phyloP scores from a whole-genome alignment of 2,113 vertebrate species.

The Psittacula cyanocephala region DNA sequence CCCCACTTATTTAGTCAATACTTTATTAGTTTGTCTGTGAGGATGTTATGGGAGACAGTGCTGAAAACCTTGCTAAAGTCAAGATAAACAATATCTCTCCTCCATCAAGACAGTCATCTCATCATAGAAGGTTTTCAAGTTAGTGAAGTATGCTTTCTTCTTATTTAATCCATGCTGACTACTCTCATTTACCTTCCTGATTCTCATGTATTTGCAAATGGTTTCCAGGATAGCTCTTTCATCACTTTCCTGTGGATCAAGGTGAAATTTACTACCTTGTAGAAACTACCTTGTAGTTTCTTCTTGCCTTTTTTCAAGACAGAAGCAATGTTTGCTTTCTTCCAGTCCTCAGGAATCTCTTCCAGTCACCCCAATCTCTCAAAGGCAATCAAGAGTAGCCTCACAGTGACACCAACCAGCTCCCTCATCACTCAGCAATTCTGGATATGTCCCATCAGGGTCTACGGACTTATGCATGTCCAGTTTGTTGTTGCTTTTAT shows the following conservation, averaged over 20 bases:
- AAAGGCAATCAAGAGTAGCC: neutral
- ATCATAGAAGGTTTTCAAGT: neutral
- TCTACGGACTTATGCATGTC: neutral
- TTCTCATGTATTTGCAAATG: neutral
- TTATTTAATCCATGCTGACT: neutral
- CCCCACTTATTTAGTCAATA: neutral
- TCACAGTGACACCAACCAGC: neutral
- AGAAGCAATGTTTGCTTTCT: neutral
- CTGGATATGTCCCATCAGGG: neutral
- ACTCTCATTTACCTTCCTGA: neutral
- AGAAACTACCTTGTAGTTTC: neutral
- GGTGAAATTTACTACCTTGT: neutral
- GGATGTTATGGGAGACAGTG: neutral
- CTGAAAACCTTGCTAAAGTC: neutral
- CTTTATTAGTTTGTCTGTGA: neutral
- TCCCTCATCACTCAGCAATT: neutral
- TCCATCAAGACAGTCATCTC: neutral
- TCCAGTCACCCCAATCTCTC: fast-evolving
- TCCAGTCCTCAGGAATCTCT: neutral
- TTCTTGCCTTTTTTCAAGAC: neutral
- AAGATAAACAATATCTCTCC: neutral
- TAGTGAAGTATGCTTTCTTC: neutral
- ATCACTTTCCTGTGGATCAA: neutral
- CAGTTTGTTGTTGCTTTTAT: neutral
- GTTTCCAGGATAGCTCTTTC: neutral